A percentile compares a stretch with the other conserved stretches of the same genome.
These are phyloP conservation scores for Drosophila funebris DNA, from an alignment of 1,140 invertebrate genomes.

Conservation along the genomic window DNA sequence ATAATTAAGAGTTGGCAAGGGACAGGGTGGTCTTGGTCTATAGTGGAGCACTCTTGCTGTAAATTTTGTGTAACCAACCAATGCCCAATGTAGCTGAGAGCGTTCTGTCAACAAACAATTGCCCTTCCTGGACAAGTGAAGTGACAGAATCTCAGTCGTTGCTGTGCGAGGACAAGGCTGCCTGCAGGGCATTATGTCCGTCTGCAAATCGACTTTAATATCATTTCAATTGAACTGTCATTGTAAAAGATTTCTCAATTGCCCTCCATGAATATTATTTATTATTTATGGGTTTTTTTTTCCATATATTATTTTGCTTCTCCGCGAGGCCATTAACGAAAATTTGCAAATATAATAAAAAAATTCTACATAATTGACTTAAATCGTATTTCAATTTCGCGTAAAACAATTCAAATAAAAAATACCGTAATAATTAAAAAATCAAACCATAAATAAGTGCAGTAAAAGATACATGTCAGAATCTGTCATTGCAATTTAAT, in stretches of 20 bases:
- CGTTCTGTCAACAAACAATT: conserved; percentile 63
- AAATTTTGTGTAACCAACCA: conserved; percentile 66
- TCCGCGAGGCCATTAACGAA: conserved; percentile 2
- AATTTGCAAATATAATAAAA: background rate
- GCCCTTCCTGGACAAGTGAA: conserved; percentile 55
- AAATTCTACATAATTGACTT: conserved; percentile 20
- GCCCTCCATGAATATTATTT: conserved; percentile 53
- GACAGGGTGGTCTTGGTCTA: background rate
- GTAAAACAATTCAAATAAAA: conserved; percentile 25
- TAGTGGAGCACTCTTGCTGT: conserved; percentile 49
- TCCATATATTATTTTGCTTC: too few relatives aligned
- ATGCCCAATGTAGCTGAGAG: conserved; percentile 10
- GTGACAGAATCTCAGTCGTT: conserved; percentile 37
- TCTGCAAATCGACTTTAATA: background rate
- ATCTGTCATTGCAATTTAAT: conserved; percentile 50
- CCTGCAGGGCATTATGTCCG: too few relatives aligned
- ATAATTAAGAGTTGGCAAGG: conserved; percentile 65
- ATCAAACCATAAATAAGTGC: conserved; percentile 61
- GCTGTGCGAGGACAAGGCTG: background rate
- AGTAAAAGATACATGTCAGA: conserved; percentile 43
- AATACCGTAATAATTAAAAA: conserved; percentile 56
- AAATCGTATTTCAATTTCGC: conserved; percentile 6
- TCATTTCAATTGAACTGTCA: conserved; percentile 45
- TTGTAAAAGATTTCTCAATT: conserved; percentile 60
- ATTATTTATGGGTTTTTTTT: conserved; percentile 65